Conservation (phyloP, 2,888 invertebrate genomes). For the Synergus japonicus region DNA sequence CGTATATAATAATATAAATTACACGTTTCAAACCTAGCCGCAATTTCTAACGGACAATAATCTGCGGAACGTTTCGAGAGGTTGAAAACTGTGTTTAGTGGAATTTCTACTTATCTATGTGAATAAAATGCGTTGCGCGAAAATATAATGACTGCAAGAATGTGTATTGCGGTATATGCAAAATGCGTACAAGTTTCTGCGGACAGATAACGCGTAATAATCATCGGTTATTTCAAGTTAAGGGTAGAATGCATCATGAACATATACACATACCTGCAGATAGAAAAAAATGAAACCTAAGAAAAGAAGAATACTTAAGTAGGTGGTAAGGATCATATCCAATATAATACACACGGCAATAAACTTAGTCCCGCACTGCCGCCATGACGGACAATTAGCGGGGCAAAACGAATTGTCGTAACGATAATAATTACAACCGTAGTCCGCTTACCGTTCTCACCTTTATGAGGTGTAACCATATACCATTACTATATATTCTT, state of each 20-base stretch:
- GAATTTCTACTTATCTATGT: conserved; percentile 14
- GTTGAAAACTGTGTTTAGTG: conserved; percentile 19
- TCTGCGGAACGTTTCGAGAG: conserved; percentile 8
- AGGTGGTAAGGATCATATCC: background rate
- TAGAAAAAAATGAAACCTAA: background rate
- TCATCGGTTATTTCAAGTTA: background rate
- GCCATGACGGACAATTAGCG: conserved; percentile 54
- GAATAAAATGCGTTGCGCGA: conserved; percentile 36
- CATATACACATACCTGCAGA: background rate
- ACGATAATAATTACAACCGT: conserved; percentile 54
- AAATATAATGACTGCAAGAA: conserved; percentile 19
- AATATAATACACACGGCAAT: conserved; percentile 17
- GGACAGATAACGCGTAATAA: background rate
- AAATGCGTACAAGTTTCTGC: background rate
- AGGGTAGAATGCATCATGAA: background rate
- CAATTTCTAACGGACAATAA: conserved; percentile 22
- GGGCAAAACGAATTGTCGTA: conserved; percentile 54
- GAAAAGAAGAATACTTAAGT: background rate
- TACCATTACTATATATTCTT: conserved; percentile 16
- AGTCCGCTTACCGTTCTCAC: conserved; percentile 46
- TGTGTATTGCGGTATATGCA: conserved; percentile 18
- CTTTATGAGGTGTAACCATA: conserved; percentile 40
- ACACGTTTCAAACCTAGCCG: background rate
- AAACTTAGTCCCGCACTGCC: conserved; percentile 17
- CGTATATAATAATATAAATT: conserved; percentile 26